phyloP scores from a whole-genome alignment of 2,888 invertebrate species.

The Cataglyphis albicans region DNA sequence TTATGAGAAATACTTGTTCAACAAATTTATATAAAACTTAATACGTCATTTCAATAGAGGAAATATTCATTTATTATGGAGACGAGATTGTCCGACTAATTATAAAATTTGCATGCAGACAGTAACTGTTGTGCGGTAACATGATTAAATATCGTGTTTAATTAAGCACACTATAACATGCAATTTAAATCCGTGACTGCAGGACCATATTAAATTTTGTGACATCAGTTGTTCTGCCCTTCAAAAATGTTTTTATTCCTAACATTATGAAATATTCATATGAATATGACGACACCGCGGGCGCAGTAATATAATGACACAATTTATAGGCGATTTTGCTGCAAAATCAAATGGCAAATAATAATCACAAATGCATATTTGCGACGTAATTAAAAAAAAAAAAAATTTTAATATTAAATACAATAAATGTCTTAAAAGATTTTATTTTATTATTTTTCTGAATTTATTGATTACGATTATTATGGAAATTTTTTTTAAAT shows the following conservation, averaged over 20 bases:
- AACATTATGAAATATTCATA: neutral
- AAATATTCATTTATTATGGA: neutral
- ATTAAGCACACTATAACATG: slow-evolving; percentile 18
- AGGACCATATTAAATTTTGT: neutral
- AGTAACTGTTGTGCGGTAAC: neutral
- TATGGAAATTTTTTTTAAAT: neutral
- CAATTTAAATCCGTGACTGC: neutral
- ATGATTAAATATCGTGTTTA: slow-evolving; percentile 13
- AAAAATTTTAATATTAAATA: neutral
- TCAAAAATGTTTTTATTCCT: neutral
- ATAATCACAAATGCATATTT: neutral
- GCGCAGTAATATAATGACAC: neutral
- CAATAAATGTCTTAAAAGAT: neutral
- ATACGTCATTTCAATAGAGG: neutral
- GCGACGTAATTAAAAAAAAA: neutral
- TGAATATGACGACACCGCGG: neutral
- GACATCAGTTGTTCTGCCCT: neutral
- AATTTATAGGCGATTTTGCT: neutral
- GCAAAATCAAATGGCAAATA: neutral
- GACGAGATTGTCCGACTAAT: neutral
- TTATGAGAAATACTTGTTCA: neutral
- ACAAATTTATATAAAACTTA: slow-evolving; percentile 5
- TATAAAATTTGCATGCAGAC: slow-evolving; percentile 24
- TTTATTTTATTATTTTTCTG: neutral
- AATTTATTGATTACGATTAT: neutral